Base-by-base conservation (phyloP, 1,140 invertebrate species). In the Muscidifurax raptorellus region DNA sequence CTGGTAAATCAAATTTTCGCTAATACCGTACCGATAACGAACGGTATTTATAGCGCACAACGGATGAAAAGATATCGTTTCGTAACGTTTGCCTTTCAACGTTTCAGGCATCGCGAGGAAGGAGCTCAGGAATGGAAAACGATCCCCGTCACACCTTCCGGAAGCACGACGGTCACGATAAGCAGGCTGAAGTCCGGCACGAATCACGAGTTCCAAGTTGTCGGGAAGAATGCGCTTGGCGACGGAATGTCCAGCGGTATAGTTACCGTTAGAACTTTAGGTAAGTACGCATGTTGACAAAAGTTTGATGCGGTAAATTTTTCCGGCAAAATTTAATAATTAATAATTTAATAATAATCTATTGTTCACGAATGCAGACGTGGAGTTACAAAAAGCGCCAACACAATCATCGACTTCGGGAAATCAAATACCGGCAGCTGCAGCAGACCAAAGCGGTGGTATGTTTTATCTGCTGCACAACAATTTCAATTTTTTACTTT, bases 161-260 rank as follows among this genome's bases (percentile, higher is more conserved):
- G 97, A 82, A 97, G 96, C 88, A 99, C 97, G 2, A 96, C 95
- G 27, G 97, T 98, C 80, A 98, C 97, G 83, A 97, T 99, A 90
- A 98, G 98, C 91, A 96, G 96, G 76, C 94, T 99, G 76, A 95
- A 96, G 86, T 97, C 98, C 5, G 97, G 97, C 78, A 98, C 97
- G 9, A 96, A 96, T 32, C 99, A 99, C 93, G 98, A 99, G 92
- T 99, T 99, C 93, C 97, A 98, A 94, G 98, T 99, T 71, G 95
- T 99, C 86, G 98, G 98, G 47, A 97, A 98, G 90, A 99, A 99
- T 92, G 95, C 96, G 5, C 94, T 98, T 44, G 98, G 98, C 71
- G 97, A 99, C 90, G 98, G 98, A 80, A 97, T 98, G 96, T 96
- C 97, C 94, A 99, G 98, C 93, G 97, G 98, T 92, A 95, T 97